phyloP scores from a whole-genome alignment of 1,140 invertebrate genomes.

The Portunus trituberculatus region DNA sequence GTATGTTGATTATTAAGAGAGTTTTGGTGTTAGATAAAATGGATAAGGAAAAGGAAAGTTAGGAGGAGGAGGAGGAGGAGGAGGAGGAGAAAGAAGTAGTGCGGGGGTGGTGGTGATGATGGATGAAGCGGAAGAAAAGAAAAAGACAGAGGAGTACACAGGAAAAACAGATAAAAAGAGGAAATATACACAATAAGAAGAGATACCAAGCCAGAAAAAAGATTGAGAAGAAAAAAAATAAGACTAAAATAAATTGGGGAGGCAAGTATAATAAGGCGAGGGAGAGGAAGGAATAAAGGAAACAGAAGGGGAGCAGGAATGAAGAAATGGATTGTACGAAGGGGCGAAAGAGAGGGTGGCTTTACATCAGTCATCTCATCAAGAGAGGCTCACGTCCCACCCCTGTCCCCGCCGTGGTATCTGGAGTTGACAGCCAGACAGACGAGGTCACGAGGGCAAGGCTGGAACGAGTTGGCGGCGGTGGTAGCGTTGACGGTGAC shows the following conservation, averaged over 20 bases:
- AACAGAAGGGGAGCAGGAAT: neutral
- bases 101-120: neutral
- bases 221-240: neutral
- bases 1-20: too few species aligned
- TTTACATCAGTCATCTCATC: neutral
- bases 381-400: neutral
- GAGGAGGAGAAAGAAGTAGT: too few species aligned
- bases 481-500: too few species aligned
- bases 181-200: neutral
- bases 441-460: neutral
- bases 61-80: neutral
- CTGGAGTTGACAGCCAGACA: neutral
- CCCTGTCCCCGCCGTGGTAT: neutral
- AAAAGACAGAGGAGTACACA: too few species aligned
- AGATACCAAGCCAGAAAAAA: neutral
- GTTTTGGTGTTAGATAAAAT: neutral
- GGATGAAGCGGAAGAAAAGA: neutral
- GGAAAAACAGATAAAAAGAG: neutral
- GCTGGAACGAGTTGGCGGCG: neutral
- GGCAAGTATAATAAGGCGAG: neutral
- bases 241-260: neutral
- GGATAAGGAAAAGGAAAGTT: neutral
- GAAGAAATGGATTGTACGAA: neutral
- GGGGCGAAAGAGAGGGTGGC: neutral
- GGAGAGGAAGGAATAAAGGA: neutral